Conservation (phyloP, 2,113 vertebrate genomes). For the Callipepla californica region DNA sequence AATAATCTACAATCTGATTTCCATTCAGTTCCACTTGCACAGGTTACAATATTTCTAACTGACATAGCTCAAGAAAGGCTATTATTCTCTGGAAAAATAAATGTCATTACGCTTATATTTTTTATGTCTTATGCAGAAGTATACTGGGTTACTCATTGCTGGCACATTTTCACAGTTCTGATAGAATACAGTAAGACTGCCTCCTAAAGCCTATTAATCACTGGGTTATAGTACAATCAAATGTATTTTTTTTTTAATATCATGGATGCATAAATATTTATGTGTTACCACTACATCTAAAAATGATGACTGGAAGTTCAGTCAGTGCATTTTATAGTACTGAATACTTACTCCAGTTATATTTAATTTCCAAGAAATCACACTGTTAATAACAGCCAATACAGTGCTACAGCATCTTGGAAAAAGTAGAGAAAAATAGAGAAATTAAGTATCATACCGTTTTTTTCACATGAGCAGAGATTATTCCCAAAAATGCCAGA, state of each 20-base stretch:
- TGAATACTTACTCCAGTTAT: background rate
- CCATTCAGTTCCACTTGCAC: background rate
- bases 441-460: background rate
- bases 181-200: background rate
- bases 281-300: background rate
- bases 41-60: constrained; percentile 12
- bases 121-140: background rate
- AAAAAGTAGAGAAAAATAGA: background rate
- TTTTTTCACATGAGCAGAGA: background rate
- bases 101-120: background rate
- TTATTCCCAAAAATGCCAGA: background rate
- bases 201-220: background rate
- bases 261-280: background rate
- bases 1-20: constrained; percentile 28
- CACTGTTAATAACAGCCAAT: background rate
- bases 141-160: background rate
- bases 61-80: background rate
- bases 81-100: constrained; percentile 3
- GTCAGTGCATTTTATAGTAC: background rate
- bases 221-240: background rate
- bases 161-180: background rate
- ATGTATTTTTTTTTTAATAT: background rate
- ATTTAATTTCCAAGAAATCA: background rate
- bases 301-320: background rate
- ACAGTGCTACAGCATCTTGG: background rate